These are phyloP conservation scores for Sminthurinus aureus DNA, from an alignment of 2,888 invertebrate genomes.

Conservation along the genomic window DNA sequence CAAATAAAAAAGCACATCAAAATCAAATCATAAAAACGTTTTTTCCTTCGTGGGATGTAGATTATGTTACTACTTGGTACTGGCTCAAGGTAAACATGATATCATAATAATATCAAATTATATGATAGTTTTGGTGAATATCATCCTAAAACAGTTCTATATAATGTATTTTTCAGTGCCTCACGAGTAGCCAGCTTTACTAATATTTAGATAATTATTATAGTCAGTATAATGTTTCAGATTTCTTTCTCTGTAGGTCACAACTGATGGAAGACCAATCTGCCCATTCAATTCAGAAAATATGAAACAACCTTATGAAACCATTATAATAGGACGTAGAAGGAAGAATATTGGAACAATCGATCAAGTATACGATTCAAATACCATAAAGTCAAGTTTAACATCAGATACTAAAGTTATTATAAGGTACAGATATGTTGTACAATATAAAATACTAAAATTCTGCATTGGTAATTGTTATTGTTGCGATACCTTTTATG, in stretches of 20 bases:
- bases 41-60: slow-evolving; percentile 80
- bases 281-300: slow-evolving; percentile 72
- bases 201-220: not conserved
- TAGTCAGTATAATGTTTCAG: no score
- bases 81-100: slow-evolving; percentile 79
- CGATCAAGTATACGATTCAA: no score
- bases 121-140: not conserved
- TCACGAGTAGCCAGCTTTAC: not conserved
- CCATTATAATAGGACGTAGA: slow-evolving; percentile 72
- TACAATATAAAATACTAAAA: no score
- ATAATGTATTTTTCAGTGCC: not conserved
- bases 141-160: not conserved
- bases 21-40: slow-evolving; percentile 73
- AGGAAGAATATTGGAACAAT: no score
- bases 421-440: no score
- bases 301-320: slow-evolving; percentile 89
- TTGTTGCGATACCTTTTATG: no score
- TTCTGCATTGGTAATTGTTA: no score
- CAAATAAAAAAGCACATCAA: slow-evolving; percentile 79
- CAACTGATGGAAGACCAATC: slow-evolving; percentile 73
- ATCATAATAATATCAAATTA: not conserved
- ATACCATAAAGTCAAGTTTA: no score
- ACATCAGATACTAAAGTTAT: no score
- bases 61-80: slow-evolving; percentile 77
- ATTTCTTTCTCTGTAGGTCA: slow-evolving; percentile 67